Evolutionary conservation across 64 coral and sea anemone genomes (phyloP), one percentile per base, ranked within the genome.

Genomic region (Platygyra sinensis): DNA sequence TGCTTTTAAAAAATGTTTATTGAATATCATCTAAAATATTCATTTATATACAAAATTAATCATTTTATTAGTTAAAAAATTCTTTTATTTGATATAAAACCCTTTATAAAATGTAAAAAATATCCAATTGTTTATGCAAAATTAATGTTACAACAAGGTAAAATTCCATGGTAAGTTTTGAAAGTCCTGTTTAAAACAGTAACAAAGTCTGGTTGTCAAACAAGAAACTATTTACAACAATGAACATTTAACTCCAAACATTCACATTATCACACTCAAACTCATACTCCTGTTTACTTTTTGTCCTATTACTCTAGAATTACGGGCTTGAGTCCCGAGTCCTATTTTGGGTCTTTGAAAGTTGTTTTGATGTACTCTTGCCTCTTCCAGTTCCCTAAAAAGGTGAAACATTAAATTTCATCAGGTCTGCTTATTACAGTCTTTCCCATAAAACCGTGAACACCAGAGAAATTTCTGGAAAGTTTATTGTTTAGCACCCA

Each of bases 261-360:
- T 71, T 85, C 63, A 94, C 93, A 94, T 94, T 27, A 94, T 90
- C 13, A 94, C 93, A 30, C 87, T 89, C 49, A 94, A 52, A 63
- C 93, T 94, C 88, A 90, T 90, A 49, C 93, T 94, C 76, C 93
- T 85, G 63, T 89, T 94, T 2, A 94, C 88, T 90, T 90, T 94
- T 10, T 90, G 87, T 78, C 93, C 93, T 54, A 94, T 57, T 18
- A 94, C 57, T 62, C 93, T 80, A 77, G 87, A 76, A 80, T 80
- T 94, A 13, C 80, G 72, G 52, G 55, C 18, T 75, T 31, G 80
- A 65, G 36, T 77, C 74, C 73, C 72, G 32, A 75, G 78, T 86
- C 79, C 92, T 62, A 73, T 46, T 72, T 80, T 69, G 29, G 77
- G 85, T 9, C 29, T 81, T 61, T 76, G 63, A 83, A 57, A 46